Evolutionary conservation across 1,140 invertebrate species (phyloP).

Genomic region (Geopemphigus sp.): DNA sequence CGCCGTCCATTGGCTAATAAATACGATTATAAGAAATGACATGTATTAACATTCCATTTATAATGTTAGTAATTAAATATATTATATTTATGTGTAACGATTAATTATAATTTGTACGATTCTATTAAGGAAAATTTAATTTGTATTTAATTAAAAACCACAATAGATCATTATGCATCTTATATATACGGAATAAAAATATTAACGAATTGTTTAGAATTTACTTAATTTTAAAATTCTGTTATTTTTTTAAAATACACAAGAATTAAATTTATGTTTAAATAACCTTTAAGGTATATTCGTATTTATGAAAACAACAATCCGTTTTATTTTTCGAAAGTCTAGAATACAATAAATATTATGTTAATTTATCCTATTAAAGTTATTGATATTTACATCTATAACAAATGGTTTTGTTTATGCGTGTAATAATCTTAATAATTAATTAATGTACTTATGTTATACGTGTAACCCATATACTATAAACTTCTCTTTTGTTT

Average conservation of each 20-base stretch:
- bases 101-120: background rate
- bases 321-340: background rate
- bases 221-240: background rate
- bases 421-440: no score
- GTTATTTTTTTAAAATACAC: background rate
- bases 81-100: background rate
- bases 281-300: background rate
- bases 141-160: background rate
- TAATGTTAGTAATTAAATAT: background rate
- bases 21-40: background rate
- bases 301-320: background rate
- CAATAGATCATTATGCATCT: no score
- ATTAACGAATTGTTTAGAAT: background rate
- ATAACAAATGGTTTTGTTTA: background rate
- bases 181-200: no score
- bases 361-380: constrained; percentile 4
- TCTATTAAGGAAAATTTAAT: background rate
- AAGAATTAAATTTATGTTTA: constrained; percentile 6
- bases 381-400: background rate
- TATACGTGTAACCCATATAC: no score
- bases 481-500: no score
- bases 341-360: background rate
- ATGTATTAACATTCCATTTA: background rate
- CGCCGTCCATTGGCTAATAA: constrained; percentile 23
- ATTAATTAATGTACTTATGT: no score